Base-by-base conservation (phyloP, 2,797 vertebrate genomes). In the Balearica regulorum region DNA sequence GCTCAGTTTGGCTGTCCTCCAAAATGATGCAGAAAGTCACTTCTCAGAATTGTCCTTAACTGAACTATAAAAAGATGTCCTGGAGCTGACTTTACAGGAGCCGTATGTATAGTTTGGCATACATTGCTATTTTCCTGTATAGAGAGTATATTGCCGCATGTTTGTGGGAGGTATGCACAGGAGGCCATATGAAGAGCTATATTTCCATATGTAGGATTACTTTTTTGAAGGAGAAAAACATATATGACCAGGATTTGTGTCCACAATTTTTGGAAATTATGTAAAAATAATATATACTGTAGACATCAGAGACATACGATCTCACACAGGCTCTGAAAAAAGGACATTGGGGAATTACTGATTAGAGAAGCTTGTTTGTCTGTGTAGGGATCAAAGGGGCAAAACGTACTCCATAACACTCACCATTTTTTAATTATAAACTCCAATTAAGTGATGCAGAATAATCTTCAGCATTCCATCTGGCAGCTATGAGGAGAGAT, bases 391-490 rank as follows among this genome's bases (percentile, higher is more conserved):
- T 97, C 95, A 96, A 73, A 92, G 48, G 87, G 84, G 75, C 39
- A 92, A 87, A 95, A 80, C 6, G 0, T 28, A 84, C 83, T 85
- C 81, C 48, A 35, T 76, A 93, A 73, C 64, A 83, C n/a, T 87
- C 90, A 28, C 70, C 51, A 35, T 90, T 96, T 96, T 84, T 95
- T 85, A 97, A 97, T 97, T 97, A 96, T 90, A 94, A 96, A 83
- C 73, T 96, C 80, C 90, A 96, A 94, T 96, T 96, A 96, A 93
- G 75, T 92, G 83, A 66, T 82, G 88, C 91, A 92, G 90, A 95
- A 89, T 96, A 94, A 95, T 95, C 90, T 95, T 93, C 88, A 71
- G 58, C 53, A 35, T 95, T 95, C 93, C 96, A 95, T 96, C 93
- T 96, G 95, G 93, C 90, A 90, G 90, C 93, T 87, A 24, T 16